A percentile compares a stretch with the other conserved stretches of the same genome.
Evolutionary conservation across 1,140 invertebrate species (phyloP).

Genomic region (Drosophila chauvacae): DNA sequence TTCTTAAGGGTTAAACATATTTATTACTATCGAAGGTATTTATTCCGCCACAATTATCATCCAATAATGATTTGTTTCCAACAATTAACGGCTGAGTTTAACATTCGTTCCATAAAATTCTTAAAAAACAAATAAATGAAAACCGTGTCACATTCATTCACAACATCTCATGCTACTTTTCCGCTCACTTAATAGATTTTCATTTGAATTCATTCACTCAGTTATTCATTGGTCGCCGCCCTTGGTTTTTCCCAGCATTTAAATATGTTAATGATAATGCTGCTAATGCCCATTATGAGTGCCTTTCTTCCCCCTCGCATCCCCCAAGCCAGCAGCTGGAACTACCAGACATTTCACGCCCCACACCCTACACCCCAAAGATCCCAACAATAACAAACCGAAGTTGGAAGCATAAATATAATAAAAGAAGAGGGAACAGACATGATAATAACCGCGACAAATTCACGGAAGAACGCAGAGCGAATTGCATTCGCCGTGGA

Average conservation of each 20-base stretch:
- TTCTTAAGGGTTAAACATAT: too few species aligned
- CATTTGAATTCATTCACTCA: conserved; percentile 35
- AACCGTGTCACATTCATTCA: conserved; percentile 17
- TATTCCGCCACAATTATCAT: neutral
- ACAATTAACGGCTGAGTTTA: neutral
- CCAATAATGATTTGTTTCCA: neutral
- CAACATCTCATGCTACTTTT: conserved; percentile 12
- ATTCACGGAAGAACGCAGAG: conserved; percentile 71
- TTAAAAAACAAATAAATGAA: neutral
- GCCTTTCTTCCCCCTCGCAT: neutral
- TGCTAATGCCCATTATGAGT: conserved; percentile 32
- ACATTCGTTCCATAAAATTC: too few species aligned
- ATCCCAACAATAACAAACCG: conserved; percentile 26
- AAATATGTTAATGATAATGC: conserved; percentile 77
- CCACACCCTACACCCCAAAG: conserved; percentile 48
- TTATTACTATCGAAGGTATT: neutral
- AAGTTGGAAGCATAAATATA: conserved; percentile 39
- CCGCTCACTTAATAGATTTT: conserved; percentile 32
- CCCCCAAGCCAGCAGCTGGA: conserved; percentile 8
- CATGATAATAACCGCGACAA: conserved; percentile 78
- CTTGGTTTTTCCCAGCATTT: conserved; percentile 46
- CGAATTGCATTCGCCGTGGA: conserved; percentile 69
- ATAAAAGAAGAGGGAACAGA: conserved; percentile 36
- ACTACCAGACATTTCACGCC: conserved; percentile 47
- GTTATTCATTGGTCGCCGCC: conserved; percentile 36